A percentile compares a stretch with the other conserved stretches of the same genome.
phyloP scores from a whole-genome alignment of 2,888 invertebrate genomes.

The Cephus spinipes region DNA sequence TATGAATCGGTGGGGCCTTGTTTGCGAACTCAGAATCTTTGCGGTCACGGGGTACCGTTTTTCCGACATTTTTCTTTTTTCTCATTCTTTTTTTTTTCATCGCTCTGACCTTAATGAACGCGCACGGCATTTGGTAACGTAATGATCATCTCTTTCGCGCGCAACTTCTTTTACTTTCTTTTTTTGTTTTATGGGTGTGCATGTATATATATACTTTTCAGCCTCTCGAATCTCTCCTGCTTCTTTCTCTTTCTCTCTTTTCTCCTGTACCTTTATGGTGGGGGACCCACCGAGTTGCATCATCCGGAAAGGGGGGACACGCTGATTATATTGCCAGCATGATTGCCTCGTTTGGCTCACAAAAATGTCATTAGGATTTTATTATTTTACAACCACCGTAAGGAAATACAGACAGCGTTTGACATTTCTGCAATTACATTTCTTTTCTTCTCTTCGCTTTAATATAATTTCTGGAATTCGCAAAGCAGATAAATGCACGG shows the following conservation, averaged over 20 bases:
- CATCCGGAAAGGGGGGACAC: conserved; percentile 51
- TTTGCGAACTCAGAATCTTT: too few species aligned
- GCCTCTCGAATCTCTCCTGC: conserved; percentile 16
- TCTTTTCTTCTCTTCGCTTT: background rate
- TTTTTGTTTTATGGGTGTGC: background rate
- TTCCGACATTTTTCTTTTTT: too few species aligned
- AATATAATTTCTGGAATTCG: too few species aligned
- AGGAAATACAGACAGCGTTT: conserved; percentile 38
- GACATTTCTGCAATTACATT: conserved; percentile 40
- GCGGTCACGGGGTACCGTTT: too few species aligned
- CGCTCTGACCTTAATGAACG: conserved; percentile 28
- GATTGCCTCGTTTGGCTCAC: conserved; percentile 59
- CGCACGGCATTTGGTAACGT: conserved; percentile 16
- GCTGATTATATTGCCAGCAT: conserved; percentile 50
- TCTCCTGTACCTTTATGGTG: conserved; percentile 21
- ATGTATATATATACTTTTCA: background rate
- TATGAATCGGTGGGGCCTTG: too few species aligned
- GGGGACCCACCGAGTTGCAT: conserved; percentile 40
- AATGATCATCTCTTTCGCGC: background rate
- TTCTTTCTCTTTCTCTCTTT: conserved; percentile 22
- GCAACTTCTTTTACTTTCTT: too few species aligned
- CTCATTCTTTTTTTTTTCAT: background rate
- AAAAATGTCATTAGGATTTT: conserved; percentile 64
- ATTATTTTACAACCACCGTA: conserved; percentile 53
- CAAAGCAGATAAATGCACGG: too few species aligned